Percentiles rank a stretch among this genome's conserved stretches.
These are phyloP conservation scores for Aspidapion aeneum DNA, from an alignment of 2,888 invertebrate genomes.

Conservation along the genomic window DNA sequence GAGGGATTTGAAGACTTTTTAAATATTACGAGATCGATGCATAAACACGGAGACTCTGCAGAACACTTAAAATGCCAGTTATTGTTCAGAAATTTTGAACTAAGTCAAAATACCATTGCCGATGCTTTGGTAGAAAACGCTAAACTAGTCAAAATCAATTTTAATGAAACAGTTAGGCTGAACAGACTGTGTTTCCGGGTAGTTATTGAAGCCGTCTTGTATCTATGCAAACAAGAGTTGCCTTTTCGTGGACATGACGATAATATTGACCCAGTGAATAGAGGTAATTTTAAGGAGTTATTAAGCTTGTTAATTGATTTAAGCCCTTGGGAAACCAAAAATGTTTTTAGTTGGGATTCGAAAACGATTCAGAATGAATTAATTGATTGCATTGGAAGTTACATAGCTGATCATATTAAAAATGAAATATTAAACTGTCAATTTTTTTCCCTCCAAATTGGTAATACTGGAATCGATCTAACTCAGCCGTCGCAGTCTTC, in stretches of 20 bases:
- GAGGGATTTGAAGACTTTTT: conserved; percentile 16
- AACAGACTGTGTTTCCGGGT: conserved; percentile 8
- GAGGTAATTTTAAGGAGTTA: conserved; percentile 24
- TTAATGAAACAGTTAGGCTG: conserved; percentile 17
- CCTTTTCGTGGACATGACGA: conserved; percentile 5
- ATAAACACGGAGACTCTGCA: conserved; percentile 16
- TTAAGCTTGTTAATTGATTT: conserved; percentile 14
- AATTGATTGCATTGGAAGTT: conserved; percentile 27
- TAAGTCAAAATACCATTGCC: conserved; percentile 8
- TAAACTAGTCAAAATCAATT: conserved; percentile 17
- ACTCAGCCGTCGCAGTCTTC: conserved; percentile 25
- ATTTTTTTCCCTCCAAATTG: conserved; percentile 29
- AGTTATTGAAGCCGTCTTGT: conserved; percentile 19
- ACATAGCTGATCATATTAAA: conserved; percentile 23
- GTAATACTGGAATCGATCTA: conserved; percentile 28
- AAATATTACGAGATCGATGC: conserved; percentile 13
- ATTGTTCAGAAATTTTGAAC: conserved; percentile 17
- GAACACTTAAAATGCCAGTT: conserved; percentile 21
- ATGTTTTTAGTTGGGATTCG: conserved; percentile 20
- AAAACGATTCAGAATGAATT: conserved; percentile 28
- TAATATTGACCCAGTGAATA: background rate
- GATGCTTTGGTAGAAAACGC: conserved; percentile 17
- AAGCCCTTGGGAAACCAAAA: conserved; percentile 22
- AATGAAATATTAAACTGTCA: conserved; percentile 19
- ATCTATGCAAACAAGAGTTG: conserved; percentile 23